Evolutionary conservation across 2,113 vertebrate species (phyloP).

Genomic region (Pimephales promelas): DNA sequence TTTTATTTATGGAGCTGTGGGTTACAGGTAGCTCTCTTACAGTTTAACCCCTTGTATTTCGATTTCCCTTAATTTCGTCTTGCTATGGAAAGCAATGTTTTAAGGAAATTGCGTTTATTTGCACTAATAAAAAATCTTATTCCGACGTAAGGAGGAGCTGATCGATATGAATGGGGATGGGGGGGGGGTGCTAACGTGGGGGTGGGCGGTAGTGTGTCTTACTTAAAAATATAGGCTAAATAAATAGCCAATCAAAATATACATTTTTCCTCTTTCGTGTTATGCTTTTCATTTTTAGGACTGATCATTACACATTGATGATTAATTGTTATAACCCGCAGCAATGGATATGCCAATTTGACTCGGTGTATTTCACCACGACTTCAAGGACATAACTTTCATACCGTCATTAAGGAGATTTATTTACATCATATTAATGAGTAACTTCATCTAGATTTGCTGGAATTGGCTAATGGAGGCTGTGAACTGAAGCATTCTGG

Average conservation of each 20-base stretch:
- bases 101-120: not conserved
- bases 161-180: not conserved
- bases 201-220: not conserved
- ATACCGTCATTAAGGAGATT: not conserved
- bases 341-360: not conserved
- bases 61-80: not conserved
- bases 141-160: not conserved
- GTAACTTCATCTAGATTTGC: not conserved
- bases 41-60: not conserved
- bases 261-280: no score
- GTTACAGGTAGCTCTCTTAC: constrained; percentile 30
- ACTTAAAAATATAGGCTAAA: no score
- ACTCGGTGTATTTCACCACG: not conserved
- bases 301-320: not conserved
- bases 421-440: constrained; percentile 1
- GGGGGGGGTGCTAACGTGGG: not conserved
- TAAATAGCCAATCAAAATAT: no score
- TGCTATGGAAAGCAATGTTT: not conserved
- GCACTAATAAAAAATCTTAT: not conserved
- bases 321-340: not conserved
- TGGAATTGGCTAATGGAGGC: not conserved
- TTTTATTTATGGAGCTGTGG: not conserved
- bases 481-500: not conserved
- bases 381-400: constrained; percentile 18
- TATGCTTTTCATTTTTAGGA: not conserved